Conservation (phyloP, 2,113 vertebrate species). For the Thymallus thymallus region DNA sequence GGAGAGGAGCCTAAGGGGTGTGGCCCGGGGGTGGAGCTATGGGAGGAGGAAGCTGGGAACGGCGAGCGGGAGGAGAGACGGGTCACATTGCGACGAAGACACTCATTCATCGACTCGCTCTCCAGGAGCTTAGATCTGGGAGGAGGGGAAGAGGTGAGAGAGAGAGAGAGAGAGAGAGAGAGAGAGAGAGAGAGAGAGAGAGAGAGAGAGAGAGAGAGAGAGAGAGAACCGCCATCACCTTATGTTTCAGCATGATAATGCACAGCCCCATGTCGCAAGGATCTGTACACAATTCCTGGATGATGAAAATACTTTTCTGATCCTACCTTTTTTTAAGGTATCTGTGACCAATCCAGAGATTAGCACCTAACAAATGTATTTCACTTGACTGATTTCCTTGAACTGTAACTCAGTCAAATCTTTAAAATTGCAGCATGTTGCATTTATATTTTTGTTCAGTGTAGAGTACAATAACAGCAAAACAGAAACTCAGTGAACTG, state of each 20-base stretch:
- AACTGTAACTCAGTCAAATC: too few species aligned
- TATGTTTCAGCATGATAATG: too few species aligned
- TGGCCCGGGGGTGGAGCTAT: slow-evolving; percentile 51
- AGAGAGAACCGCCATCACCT: background rate
- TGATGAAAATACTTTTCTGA: too few species aligned
- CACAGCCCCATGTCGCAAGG: too few species aligned
- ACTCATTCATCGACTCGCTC: slow-evolving; percentile 96
- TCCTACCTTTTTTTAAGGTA: too few species aligned
- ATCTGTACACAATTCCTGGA: too few species aligned
- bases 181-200: background rate
- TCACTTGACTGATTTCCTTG: too few species aligned
- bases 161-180: background rate
- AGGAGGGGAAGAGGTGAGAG: background rate
- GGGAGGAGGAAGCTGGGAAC: slow-evolving; percentile 58
- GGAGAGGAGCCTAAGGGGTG: slow-evolving; percentile 75
- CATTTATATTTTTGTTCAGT: too few species aligned
- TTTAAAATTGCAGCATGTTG: too few species aligned
- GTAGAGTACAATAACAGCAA: background rate
- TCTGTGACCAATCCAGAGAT: too few species aligned
- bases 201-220: background rate
- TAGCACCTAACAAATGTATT: too few species aligned
- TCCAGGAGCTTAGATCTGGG: slow-evolving; percentile 89
- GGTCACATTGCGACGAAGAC: slow-evolving; percentile 81
- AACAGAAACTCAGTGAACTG: background rate
- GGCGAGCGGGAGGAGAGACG: slow-evolving; percentile 76